Conservation (phyloP, 1,140 invertebrate genomes). For the Orchestia grillus region DNA sequence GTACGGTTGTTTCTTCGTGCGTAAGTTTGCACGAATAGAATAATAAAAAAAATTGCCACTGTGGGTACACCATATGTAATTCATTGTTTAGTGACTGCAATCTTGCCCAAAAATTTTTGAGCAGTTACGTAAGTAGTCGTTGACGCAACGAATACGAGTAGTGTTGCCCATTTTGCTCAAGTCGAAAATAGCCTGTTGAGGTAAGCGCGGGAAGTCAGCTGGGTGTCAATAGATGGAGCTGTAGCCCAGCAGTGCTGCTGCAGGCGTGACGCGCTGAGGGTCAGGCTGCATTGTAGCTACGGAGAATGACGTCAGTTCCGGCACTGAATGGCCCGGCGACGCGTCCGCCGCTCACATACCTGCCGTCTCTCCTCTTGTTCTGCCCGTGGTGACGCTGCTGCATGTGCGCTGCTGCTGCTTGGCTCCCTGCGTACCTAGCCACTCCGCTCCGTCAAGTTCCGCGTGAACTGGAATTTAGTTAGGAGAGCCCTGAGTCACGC, state of each 20-base stretch:
- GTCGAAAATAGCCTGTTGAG: background rate
- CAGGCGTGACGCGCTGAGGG: background rate
- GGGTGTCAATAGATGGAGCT: background rate
- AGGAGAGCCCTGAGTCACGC: background rate
- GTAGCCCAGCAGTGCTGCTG: background rate
- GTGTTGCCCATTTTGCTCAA: background rate
- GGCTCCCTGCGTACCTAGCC: background rate
- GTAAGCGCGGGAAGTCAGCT: background rate
- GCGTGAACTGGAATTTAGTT: background rate
- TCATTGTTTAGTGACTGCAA: too few species aligned
- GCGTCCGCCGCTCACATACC: background rate
- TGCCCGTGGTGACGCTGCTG: background rate
- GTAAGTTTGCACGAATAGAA: too few species aligned
- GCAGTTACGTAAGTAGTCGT: too few species aligned
- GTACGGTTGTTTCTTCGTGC: too few species aligned
- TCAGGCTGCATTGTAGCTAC: background rate
- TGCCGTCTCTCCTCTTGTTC: background rate
- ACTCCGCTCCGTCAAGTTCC: background rate
- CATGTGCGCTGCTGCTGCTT: too few species aligned
- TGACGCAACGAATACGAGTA: too few species aligned
- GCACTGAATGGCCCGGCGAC: background rate
- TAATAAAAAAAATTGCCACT: too few species aligned
- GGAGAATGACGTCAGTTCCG: background rate
- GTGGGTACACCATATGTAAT: too few species aligned
- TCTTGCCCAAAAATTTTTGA: too few species aligned